Base-by-base conservation (phyloP, 2,888 invertebrate genomes). In the Agapostemon virescens region DNA sequence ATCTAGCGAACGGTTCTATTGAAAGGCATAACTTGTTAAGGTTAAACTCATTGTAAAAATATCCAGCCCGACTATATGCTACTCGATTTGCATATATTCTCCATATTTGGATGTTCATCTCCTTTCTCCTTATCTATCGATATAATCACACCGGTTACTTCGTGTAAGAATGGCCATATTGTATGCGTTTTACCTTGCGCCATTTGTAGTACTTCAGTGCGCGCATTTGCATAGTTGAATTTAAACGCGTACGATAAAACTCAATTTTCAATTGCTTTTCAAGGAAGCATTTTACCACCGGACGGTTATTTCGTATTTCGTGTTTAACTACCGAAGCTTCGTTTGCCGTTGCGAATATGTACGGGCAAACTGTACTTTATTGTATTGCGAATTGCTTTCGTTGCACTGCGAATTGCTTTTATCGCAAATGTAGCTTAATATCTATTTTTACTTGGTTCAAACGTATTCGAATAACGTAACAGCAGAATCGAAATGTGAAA, bases 71-170 rank as follows among this genome's bases (percentile, higher is more conserved):
- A n/a, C 33, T 63, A 15, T 55, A 55, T 15, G 36, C 36, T n/a
- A 33, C n/a, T 9, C 61, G 36, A 33, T 38, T 33, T 49, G 30
- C 40, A 23, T 52, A 23, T 52, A 33, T 63, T 63, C 40, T 63
- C 63, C 26, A 42, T 61, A 68, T 55, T 30, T 38, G 45, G 38
- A 26, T 61, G 64, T 64, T 52, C 55, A 0, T 70, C 66, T 76
- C 76, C 76, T 76, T 76, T 76, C 76, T 66, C 33, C 76, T 76
- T 76, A 70, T 76, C 70, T 70, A 42, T 66, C 52, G 66, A 69
- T 30, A 66, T 66, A 70, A 76, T 66, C 26, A 66, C 38, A 36
- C 61, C 33, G 23, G 70, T 55, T 66, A 45, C n/a, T 7, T 33
- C 36, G 33, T 36, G 9, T 61, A 61, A 61, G 61, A 61, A 61